phyloP scores from a whole-genome alignment of 1,140 invertebrate species.

The Drosophila kohkoa region DNA sequence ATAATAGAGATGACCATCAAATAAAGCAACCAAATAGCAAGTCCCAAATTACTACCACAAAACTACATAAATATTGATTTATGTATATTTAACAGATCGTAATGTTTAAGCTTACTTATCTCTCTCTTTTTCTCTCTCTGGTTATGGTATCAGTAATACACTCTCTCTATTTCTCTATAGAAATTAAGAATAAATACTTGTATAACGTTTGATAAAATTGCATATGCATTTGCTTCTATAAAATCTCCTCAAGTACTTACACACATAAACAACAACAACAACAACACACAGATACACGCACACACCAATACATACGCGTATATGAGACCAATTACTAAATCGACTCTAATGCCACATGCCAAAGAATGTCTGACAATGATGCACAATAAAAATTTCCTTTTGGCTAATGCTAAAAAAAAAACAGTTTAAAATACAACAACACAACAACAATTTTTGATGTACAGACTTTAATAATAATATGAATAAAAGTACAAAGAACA shows the following conservation, averaged over 20 bases:
- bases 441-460: constrained; percentile 4
- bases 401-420: constrained; percentile 25
- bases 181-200: constrained; percentile 59
- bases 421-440: constrained; percentile 10
- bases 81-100: constrained; percentile 66
- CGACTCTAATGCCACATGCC: constrained; percentile 50
- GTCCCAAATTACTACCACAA: constrained; percentile 16
- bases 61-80: constrained; percentile 25
- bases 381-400: constrained; percentile 32
- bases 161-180: constrained; percentile 57
- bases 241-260: constrained; percentile 24
- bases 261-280: constrained; percentile 7
- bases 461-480: constrained; percentile 4
- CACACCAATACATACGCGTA: constrained; percentile 23
- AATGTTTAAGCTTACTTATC: constrained; percentile 68
- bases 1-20: constrained; percentile 8
- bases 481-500: constrained; percentile 20
- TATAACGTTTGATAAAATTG: constrained; percentile 73
- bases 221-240: constrained; percentile 71
- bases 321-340: constrained; percentile 45
- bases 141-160: constrained; percentile 71
- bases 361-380: constrained; percentile 45
- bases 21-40: constrained; percentile 16
- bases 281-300: constrained; percentile 24
- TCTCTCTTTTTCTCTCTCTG: constrained; percentile 6